Percentiles rank a stretch among this genome's conserved stretches.
phyloP scores from a whole-genome alignment of 92 coral and sea anemone genomes.

The Muricea muricata region DNA sequence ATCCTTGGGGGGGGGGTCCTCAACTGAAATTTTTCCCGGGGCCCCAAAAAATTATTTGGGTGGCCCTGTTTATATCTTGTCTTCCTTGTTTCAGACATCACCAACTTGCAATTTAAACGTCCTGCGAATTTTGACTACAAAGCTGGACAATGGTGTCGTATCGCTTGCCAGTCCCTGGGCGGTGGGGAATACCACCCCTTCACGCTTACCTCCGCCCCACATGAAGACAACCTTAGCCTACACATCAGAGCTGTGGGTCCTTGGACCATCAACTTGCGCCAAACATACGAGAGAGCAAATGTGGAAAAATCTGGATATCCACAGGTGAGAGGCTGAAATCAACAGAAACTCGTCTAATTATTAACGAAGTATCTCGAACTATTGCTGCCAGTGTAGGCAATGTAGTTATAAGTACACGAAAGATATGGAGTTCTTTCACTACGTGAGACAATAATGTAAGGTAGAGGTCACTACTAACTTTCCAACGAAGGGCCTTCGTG shows the following conservation, averaged over 20 bases:
- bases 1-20: too few relatives aligned
- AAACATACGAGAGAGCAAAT: slow-evolving; percentile 21
- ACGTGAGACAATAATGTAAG: too few relatives aligned
- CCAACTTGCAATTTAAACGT: slow-evolving; percentile 24
- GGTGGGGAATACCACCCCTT: slow-evolving; percentile 35
- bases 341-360: too few relatives aligned
- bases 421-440: too few relatives aligned
- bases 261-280: slow-evolving; percentile 29
- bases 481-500: too few relatives aligned
- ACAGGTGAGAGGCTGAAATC: not conserved
- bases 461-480: too few relatives aligned
- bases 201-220: slow-evolving; percentile 38
- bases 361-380: too few relatives aligned
- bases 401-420: not conserved
- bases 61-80: not conserved
- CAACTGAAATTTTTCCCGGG: too few relatives aligned
- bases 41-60: not conserved
- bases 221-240: slow-evolving; percentile 24
- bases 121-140: slow-evolving; percentile 31
- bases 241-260: slow-evolving; percentile 41
- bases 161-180: slow-evolving; percentile 12
- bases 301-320: slow-evolving; percentile 3
- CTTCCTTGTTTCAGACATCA: not conserved
- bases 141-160: slow-evolving; percentile 39
- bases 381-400: too few relatives aligned